Evolutionary conservation across 1,140 invertebrate genomes (phyloP).

Genomic region (Matsumurasca onukii): DNA sequence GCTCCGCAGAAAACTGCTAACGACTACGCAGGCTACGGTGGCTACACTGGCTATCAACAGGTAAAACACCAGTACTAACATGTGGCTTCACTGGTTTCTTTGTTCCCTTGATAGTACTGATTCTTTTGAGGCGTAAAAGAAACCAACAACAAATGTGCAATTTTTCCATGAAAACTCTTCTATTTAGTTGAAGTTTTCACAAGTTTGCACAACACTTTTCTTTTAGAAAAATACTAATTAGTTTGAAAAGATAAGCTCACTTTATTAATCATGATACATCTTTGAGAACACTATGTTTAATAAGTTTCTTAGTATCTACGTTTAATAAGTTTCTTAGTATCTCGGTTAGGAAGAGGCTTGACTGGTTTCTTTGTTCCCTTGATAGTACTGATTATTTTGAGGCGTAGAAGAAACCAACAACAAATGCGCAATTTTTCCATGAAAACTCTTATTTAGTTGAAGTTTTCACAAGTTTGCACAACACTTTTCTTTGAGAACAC

Average conservation of each 20-base stretch:
- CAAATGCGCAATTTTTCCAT: constrained; percentile 19
- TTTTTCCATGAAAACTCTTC: constrained; percentile 9
- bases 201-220: background rate
- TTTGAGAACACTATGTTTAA: no score
- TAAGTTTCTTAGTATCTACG: no score
- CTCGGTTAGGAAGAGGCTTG: background rate
- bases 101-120: background rate
- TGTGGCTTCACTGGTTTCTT: constrained; percentile 16
- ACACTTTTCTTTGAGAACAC: constrained; percentile 3
- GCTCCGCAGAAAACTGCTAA: constrained; percentile 48
- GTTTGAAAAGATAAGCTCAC: no score
- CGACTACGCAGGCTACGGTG: constrained; percentile 55
- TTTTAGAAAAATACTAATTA: no score
- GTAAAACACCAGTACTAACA: constrained; percentile 35
- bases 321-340: no score
- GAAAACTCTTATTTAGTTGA: background rate
- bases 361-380: constrained; percentile 25
- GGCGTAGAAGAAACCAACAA: constrained; percentile 20
- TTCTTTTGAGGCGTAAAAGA: constrained; percentile 15
- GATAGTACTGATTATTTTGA: background rate
- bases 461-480: constrained; percentile 5
- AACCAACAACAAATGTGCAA: constrained; percentile 21
- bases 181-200: background rate
- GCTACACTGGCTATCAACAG: constrained; percentile 55
- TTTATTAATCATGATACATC: no score